Evolutionary conservation across 2,113 vertebrate genomes (phyloP).

Genomic region (Danio rerio): GRCz12tu NC_133179.1:18700501-18701000

Average conservation of each 20-base stretch:
- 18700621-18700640: background rate
- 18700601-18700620: background rate
- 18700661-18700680: background rate
- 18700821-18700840: slow-evolving; percentile 27
- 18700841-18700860: slow-evolving; percentile 43
- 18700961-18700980: too few species aligned
- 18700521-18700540: background rate
- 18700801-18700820: slow-evolving; percentile 8
- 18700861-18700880: slow-evolving; percentile 37
- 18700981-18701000: slow-evolving; percentile 84
- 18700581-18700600: background rate
- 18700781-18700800: slow-evolving; percentile 12
- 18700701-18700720: background rate
- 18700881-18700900: slow-evolving; percentile 34
- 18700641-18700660: background rate
- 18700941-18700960: slow-evolving; percentile 5
- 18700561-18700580: background rate
- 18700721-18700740: background rate
- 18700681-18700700: background rate
- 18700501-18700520: background rate
- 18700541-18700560: background rate
- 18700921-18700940: background rate
- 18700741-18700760: background rate
- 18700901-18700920: background rate
- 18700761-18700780: background rate